Evolutionary conservation across 92 coral and sea anemone species (phyloP).

Genomic region (Siderastrea radians): DNA sequence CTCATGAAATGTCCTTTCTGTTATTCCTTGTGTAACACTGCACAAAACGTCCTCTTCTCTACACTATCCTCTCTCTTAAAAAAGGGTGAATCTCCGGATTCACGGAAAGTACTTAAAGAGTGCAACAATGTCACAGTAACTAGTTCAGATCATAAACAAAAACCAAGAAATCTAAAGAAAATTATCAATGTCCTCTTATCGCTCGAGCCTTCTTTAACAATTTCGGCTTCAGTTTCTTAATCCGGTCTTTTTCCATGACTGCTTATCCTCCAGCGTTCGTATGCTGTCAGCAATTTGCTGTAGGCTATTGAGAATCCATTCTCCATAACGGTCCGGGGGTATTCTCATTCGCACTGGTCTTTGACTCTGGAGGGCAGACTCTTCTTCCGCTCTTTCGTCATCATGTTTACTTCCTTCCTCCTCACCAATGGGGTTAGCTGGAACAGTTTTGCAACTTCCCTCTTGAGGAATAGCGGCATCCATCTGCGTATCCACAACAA

Average conservation of each 20-base stretch:
- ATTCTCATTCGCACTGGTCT: conserved; percentile 54
- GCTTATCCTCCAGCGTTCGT: conserved; percentile 28
- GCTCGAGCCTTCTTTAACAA: conserved; percentile 8
- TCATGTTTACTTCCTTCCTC: background rate
- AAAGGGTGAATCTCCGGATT: conserved; percentile 18
- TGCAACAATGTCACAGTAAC: background rate
- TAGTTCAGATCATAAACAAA: background rate
- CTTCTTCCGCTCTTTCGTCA: background rate
- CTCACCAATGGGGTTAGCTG: too few relatives aligned
- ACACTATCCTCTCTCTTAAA: background rate
- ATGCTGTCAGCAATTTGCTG: conserved; percentile 31
- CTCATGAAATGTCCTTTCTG: too few relatives aligned
- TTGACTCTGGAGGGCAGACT: conserved; percentile 19
- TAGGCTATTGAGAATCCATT: conserved; percentile 50
- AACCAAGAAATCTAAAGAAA: background rate
- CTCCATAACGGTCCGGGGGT: conserved; percentile 68
- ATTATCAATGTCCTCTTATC: conserved; percentile 22
- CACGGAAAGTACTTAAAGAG: background rate
- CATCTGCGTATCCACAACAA: too few relatives aligned
- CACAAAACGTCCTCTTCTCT: conserved; percentile 1
- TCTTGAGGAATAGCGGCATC: too few relatives aligned
- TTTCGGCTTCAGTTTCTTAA: conserved; percentile 27
- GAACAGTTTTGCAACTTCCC: too few relatives aligned
- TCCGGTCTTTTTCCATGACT: conserved; percentile 19
- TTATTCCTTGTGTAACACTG: too few relatives aligned